Evolutionary conservation across 2,888 invertebrate genomes (phyloP).

Genomic region (Drosophila stalkeri): DNA sequence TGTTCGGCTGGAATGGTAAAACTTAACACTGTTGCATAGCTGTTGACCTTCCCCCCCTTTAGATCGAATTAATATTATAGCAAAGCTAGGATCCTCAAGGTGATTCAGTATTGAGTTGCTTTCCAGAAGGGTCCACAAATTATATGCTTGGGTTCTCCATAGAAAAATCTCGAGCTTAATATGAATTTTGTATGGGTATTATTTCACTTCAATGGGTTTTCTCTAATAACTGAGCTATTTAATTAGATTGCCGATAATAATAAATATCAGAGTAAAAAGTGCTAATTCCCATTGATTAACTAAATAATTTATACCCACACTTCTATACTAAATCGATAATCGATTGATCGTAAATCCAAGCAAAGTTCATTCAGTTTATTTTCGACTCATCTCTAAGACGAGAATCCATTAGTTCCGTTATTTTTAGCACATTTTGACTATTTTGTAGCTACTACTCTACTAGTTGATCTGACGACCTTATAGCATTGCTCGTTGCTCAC

Average conservation of each 20-base stretch:
- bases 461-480: slow-evolving; percentile 23
- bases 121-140: not conserved
- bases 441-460: not conserved
- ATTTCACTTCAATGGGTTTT: not conserved
- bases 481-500: not conserved
- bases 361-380: not conserved
- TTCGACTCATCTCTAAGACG: not conserved
- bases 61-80: not conserved
- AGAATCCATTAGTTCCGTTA: not conserved
- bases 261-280: not conserved
- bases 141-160: not conserved
- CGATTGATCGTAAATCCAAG: not conserved
- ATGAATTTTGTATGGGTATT: not conserved
- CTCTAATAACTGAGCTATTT: not conserved
- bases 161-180: not conserved
- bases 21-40: not conserved
- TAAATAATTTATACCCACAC: not conserved
- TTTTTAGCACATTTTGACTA: not conserved
- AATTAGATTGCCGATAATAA: not conserved
- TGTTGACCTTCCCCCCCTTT: not conserved
- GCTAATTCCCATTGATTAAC: not conserved
- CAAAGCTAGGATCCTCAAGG: not conserved
- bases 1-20: slow-evolving; percentile 1
- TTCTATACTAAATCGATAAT: not conserved
- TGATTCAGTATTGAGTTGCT: not conserved